Evolutionary conservation across 2,113 vertebrate genomes (phyloP).

Genomic region (Seriola quinqueradiata): DNA sequence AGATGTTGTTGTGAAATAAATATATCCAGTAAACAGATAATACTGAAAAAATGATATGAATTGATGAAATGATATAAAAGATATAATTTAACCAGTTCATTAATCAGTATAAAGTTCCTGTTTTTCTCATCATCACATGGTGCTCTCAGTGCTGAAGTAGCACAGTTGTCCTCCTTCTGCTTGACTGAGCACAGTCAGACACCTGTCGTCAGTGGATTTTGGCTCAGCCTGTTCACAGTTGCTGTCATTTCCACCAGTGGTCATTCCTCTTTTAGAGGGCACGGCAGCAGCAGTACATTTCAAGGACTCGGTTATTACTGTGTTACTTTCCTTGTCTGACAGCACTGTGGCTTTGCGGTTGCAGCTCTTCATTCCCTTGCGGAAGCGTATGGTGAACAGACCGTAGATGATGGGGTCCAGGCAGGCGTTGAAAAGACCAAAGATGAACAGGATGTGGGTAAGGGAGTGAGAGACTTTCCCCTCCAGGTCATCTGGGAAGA

Average conservation of each 20-base stretch:
- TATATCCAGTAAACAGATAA: background rate
- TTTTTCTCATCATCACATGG: constrained; percentile 3
- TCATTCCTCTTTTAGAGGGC: background rate
- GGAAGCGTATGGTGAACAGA: constrained; percentile 82
- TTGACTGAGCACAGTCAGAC: background rate
- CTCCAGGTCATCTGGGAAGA: constrained; percentile 85
- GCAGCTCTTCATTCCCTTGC: constrained; percentile 44
- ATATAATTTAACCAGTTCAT: background rate
- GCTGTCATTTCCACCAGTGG: background rate
- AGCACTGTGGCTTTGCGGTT: background rate
- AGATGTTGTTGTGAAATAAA: background rate
- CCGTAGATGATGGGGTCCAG: constrained; percentile 86
- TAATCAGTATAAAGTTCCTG: background rate
- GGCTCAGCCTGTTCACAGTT: constrained; percentile 6
- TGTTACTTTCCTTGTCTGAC: constrained; percentile 21
- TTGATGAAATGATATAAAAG: too few relatives aligned
- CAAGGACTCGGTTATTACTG: constrained; percentile 7
- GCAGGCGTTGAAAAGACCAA: constrained; percentile 85
- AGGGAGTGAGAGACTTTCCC: constrained; percentile 83
- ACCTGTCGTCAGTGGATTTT: constrained; percentile 5
- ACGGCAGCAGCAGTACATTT: constrained; percentile 27
- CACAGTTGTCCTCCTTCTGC: background rate
- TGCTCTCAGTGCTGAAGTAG: constrained; percentile 9
- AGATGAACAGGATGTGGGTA: constrained; percentile 87
- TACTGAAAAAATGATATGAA: background rate